These are phyloP conservation scores for Cynaeus angustus DNA, from an alignment of 2,888 invertebrate genomes.

Conservation along the genomic window DNA sequence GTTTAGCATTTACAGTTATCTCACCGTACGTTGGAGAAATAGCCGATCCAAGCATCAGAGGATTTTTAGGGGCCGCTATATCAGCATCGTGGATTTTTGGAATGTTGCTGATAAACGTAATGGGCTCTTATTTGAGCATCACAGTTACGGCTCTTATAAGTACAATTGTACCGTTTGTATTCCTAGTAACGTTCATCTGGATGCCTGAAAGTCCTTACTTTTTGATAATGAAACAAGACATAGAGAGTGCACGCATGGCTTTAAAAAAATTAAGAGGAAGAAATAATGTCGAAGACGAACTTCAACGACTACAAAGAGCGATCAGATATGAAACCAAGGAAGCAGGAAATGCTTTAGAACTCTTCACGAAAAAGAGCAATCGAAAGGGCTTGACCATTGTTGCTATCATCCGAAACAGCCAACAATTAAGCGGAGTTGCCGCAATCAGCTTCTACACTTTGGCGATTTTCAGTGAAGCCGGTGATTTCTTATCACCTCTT, in stretches of 20 bases:
- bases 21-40: slow-evolving; percentile 78
- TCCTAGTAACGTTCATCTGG: slow-evolving; percentile 23
- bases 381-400: slow-evolving; percentile 15
- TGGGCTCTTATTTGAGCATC: slow-evolving; percentile 70
- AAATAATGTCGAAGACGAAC: slow-evolving; percentile 16
- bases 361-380: slow-evolving; percentile 22
- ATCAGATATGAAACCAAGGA: slow-evolving; percentile 11
- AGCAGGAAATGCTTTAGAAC: slow-evolving; percentile 8
- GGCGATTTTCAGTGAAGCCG: slow-evolving; percentile 70
- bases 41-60: slow-evolving; percentile 74
- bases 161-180: slow-evolving; percentile 6
- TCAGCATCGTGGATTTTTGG: slow-evolving; percentile 75
- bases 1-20: slow-evolving; percentile 68
- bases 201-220: slow-evolving; percentile 43
- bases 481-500: slow-evolving; percentile 58
- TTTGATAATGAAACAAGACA: slow-evolving; percentile 10
- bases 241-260: background rate
- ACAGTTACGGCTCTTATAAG: background rate
- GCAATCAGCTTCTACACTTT: slow-evolving; percentile 78
- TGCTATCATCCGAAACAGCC: slow-evolving; percentile 53
- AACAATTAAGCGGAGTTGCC: slow-evolving; percentile 76
- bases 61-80: slow-evolving; percentile 77
- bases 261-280: slow-evolving; percentile 18
- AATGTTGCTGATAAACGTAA: slow-evolving; percentile 77
- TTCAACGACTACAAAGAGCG: slow-evolving; percentile 1